These are phyloP conservation scores for Hydractinia symbiolongicarpus DNA, from an alignment of 30 jellyfish, hydroid and myxozoan species.

Conservation along the genomic window DNA sequence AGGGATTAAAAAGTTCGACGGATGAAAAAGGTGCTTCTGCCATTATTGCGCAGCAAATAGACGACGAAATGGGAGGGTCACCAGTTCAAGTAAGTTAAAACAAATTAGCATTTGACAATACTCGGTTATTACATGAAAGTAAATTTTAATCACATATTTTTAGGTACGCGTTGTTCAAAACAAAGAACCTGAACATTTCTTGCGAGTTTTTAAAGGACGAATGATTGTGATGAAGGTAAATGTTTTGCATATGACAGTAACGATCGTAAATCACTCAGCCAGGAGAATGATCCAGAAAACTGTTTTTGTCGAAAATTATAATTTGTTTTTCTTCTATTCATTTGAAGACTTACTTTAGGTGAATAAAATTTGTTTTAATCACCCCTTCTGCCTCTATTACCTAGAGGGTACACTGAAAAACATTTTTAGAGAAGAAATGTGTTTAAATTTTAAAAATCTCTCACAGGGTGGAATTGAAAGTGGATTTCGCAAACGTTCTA, in stretches of 20 bases:
- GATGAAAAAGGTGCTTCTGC: constrained; percentile 96
- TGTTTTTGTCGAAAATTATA: no score
- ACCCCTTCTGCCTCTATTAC: no score
- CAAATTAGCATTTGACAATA: neutral
- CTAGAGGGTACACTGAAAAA: no score
- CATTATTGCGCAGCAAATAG: constrained; percentile 81
- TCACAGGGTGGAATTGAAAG: constrained; percentile 93
- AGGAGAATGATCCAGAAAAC: no score
- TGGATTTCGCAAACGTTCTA: constrained; percentile 59
- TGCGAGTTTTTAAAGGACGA: constrained; percentile 62
- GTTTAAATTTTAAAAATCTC: neutral
- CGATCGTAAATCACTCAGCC: no score
- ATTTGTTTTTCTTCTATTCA: no score
- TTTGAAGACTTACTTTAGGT: no score
- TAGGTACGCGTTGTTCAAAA: constrained; percentile 89
- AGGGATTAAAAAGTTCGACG: constrained; percentile 78
- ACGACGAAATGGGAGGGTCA: constrained; percentile 88
- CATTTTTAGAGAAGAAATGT: neutral
- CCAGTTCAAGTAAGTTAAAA: constrained; percentile 69
- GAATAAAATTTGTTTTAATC: no score
- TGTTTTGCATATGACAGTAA: neutral
- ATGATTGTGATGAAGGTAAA: constrained; percentile 81
- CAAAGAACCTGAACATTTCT: constrained; percentile 94
- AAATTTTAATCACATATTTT: neutral
- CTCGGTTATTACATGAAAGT: neutral